A percentile compares a stretch with the other conserved stretches of the same genome.
These are phyloP conservation scores for Sebastes nivosus DNA, from an alignment of 2,797 vertebrate genomes.

Conservation along the genomic window DNA sequence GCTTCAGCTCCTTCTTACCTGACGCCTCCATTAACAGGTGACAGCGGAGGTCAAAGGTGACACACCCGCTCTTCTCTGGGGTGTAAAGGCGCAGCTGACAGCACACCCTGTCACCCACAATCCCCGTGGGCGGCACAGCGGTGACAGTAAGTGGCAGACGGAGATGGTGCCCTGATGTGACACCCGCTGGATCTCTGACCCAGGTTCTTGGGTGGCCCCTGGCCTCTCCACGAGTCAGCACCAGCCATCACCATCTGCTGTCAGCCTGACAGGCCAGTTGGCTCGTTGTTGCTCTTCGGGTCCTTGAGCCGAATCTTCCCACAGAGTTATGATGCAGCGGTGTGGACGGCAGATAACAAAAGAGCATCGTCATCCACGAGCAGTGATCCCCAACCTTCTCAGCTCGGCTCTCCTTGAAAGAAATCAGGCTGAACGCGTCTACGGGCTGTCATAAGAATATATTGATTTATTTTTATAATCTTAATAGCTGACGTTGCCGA, in stretches of 20 bases:
- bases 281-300: background rate
- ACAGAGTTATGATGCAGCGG: background rate
- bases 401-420: background rate
- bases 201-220: constrained; percentile 25
- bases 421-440: background rate
- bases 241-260: constrained; percentile 48
- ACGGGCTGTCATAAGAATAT: background rate
- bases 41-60: constrained; percentile 49
- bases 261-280: constrained; percentile 55
- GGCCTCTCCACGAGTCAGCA: constrained; percentile 59
- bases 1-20: constrained; percentile 8
- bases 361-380: background rate
- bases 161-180: constrained; percentile 53
- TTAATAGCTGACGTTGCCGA: background rate
- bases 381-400: background rate
- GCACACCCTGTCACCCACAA: constrained; percentile 20
- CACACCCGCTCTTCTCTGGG: background rate
- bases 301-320: background rate
- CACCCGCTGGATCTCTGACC: constrained; percentile 56
- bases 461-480: background rate
- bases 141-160: constrained; percentile 66
- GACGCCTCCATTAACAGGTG: constrained; percentile 50
- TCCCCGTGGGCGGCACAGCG: constrained; percentile 5
- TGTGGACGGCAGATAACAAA: background rate
- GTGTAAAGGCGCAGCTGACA: constrained; percentile 29